Conservation (phyloP, 2,113 vertebrate species). For the Rhineura floridana region DNA sequence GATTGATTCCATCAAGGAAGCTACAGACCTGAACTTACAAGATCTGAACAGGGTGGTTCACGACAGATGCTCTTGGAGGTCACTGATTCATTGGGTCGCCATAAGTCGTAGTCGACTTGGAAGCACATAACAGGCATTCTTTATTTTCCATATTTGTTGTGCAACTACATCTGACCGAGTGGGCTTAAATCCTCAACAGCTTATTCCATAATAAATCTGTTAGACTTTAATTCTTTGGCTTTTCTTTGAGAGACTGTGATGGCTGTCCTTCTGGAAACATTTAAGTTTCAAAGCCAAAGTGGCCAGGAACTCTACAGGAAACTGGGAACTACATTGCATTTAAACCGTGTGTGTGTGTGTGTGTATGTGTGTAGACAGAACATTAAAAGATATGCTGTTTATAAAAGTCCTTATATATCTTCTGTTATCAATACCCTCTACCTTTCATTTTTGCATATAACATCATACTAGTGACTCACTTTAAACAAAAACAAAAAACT, state of each 20-base stretch:
- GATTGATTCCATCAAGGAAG: no score
- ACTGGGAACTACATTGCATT: not conserved
- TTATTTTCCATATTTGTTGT: not conserved
- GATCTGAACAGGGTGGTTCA: no score
- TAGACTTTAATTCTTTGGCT: no score
- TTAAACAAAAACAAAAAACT: not conserved
- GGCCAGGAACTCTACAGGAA: not conserved
- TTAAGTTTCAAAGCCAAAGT: slow-evolving; percentile 4
- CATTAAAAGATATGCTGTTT: not conserved
- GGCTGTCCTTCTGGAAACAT: no score
- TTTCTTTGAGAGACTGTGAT: no score
- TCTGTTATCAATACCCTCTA: not conserved
- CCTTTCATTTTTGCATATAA: not conserved
- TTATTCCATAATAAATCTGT: no score
- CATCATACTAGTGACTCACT: not conserved
- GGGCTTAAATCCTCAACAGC: no score
- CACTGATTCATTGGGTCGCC: no score
- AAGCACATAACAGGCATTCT: no score
- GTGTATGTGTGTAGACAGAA: not conserved
- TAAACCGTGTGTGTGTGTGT: not conserved
- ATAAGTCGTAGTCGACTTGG: no score
- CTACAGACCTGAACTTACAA: no score
- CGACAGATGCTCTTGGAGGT: no score
- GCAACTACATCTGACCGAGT: not conserved
- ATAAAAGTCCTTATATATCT: not conserved